phyloP scores from a whole-genome alignment of 2,113 vertebrate genomes.

The Boleophthalmus pectinirostris region DNA sequence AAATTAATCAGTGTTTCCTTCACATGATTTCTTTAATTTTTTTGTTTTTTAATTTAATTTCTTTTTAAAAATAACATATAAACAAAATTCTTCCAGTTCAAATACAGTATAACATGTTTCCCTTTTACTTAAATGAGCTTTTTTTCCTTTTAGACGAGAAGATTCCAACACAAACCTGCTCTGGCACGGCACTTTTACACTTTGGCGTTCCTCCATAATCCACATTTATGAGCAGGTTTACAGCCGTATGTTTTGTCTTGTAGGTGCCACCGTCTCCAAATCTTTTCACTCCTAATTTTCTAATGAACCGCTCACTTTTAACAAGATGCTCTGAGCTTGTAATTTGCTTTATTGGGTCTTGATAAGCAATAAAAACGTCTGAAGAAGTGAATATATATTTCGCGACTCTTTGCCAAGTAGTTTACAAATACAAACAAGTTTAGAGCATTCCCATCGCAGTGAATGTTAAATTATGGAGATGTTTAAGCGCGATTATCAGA shows the following conservation, averaged over 20 bases:
- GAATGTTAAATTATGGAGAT: conserved; percentile 1
- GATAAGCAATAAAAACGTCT: conserved; percentile 27
- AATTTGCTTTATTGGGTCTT: conserved; percentile 35
- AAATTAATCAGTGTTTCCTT: too few species aligned
- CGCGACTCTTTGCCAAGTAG: neutral
- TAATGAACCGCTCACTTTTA: conserved; percentile 10
- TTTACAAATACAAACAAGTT: conserved; percentile 13
- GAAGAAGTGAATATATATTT: neutral
- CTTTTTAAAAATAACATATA: too few species aligned
- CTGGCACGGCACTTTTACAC: conserved; percentile 30
- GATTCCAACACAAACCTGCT: conserved; percentile 44
- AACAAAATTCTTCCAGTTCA: too few species aligned
- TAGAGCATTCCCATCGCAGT: neutral
- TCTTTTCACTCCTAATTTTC: conserved; percentile 17
- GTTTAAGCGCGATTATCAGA: neutral
- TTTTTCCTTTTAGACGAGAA: conserved; percentile 27
- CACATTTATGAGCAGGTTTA: conserved; percentile 13
- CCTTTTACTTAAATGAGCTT: too few species aligned
- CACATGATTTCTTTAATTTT: too few species aligned
- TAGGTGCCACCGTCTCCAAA: conserved; percentile 8
- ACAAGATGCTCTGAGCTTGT: conserved; percentile 33
- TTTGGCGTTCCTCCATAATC: conserved; percentile 20
- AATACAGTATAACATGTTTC: too few species aligned
- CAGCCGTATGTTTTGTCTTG: conserved; percentile 4
- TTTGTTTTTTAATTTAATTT: too few species aligned